phyloP scores from a whole-genome alignment of 2,797 vertebrate genomes.

The Pelodytes ibericus region DNA sequence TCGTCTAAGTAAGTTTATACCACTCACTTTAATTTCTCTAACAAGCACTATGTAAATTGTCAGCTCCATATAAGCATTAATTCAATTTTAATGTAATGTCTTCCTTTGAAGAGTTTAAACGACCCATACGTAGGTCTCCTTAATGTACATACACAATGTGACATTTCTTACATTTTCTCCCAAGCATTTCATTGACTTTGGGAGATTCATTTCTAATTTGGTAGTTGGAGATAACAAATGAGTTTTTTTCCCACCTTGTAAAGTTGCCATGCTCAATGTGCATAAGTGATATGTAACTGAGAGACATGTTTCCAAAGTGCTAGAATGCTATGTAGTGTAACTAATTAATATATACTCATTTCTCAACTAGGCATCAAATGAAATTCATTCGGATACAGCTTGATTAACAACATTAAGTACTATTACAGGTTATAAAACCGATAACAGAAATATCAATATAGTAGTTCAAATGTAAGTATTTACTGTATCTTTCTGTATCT shows the following conservation, averaged over 20 bases:
- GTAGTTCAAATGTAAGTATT: too few relatives aligned
- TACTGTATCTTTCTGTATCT: too few relatives aligned
- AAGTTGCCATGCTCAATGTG: constrained; percentile 34
- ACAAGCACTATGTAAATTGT: too few relatives aligned
- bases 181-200: constrained; percentile 48
- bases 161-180: constrained; percentile 44
- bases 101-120: constrained; percentile 33
- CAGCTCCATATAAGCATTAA: too few relatives aligned
- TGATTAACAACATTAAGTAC: constrained; percentile 18
- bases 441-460: too few relatives aligned
- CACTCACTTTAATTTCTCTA: too few relatives aligned
- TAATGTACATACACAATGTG: constrained; percentile 31
- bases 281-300: constrained; percentile 33
- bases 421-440: constrained; percentile 32
- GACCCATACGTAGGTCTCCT: constrained; percentile 36
- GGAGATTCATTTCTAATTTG: constrained; percentile 53
- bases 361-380: constrained; percentile 2
- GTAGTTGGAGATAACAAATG: constrained; percentile 49
- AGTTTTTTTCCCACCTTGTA: constrained; percentile 49
- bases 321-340: constrained; percentile 16
- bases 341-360: constrained; percentile 40
- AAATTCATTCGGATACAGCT: constrained; percentile 13
- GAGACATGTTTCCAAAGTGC: constrained; percentile 1
- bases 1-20: too few relatives aligned
- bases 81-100: too few relatives aligned